Percentiles rank a stretch among this genome's conserved stretches.
These are phyloP conservation scores for Caenorhabditis virilis DNA, from an alignment of 2,888 invertebrate genomes.

Conservation along the genomic window DNA sequence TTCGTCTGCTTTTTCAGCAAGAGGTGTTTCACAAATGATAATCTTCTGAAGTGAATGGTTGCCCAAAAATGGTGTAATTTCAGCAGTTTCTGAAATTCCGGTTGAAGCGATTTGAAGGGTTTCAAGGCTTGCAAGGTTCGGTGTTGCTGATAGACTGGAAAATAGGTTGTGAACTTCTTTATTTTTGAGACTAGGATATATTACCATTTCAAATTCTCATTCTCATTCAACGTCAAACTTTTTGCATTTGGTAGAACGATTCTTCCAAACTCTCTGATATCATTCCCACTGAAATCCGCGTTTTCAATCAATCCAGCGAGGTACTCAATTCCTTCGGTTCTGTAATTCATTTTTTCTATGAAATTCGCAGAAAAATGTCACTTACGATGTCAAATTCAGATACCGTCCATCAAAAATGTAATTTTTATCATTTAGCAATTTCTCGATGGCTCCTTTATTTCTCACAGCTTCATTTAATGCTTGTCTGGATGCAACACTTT, in stretches of 20 bases:
- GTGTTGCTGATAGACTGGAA: not conserved
- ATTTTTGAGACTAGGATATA: too few species aligned
- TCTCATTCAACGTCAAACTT: conserved; percentile 44
- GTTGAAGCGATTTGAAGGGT: conserved; percentile 44
- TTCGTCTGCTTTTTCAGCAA: conserved; percentile 33
- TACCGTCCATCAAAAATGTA: conserved; percentile 16
- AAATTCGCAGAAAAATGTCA: too few species aligned
- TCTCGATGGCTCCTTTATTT: conserved; percentile 9
- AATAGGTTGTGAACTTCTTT: too few species aligned
- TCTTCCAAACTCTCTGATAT: conserved; percentile 28
- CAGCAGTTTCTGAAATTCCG: conserved; percentile 8
- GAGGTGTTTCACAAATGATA: conserved; percentile 38
- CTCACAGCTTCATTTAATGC: conserved; percentile 17
- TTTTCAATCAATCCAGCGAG: conserved; percentile 43
- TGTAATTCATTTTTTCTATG: too few species aligned
- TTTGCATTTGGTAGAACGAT: conserved; percentile 43
- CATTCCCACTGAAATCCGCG: conserved; percentile 39
- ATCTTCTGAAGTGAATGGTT: conserved; percentile 30
- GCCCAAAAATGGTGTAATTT: conserved; percentile 24
- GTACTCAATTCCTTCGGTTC: conserved; percentile 38
- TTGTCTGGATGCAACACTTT: conserved; percentile 14
- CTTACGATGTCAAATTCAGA: conserved; percentile 11
- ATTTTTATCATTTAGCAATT: conserved; percentile 3
- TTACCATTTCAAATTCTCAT: conserved; percentile 43
- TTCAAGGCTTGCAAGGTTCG: conserved; percentile 22